phyloP scores from a whole-genome alignment of 2,888 invertebrate species.

The Eutolmus rufibarbis region DNA sequence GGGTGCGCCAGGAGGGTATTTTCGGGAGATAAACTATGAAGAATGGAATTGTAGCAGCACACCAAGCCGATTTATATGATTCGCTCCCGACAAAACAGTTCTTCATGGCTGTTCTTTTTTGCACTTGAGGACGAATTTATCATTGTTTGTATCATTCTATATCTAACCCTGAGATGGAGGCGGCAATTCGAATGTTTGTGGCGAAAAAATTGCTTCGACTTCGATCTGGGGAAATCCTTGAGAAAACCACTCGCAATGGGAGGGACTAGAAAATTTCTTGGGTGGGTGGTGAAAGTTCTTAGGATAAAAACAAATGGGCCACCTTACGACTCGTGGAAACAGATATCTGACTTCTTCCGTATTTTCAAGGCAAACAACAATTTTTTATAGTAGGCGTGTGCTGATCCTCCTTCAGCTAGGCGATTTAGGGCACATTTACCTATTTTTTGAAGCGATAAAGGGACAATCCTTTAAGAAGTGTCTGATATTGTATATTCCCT shows the following conservation, averaged over 20 bases:
- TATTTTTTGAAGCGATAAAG: background rate
- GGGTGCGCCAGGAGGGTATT: background rate
- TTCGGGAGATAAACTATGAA: constrained; percentile 36
- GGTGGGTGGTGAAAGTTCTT: background rate
- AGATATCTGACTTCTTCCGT: background rate
- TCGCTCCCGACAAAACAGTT: constrained; percentile 19
- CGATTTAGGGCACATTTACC: background rate
- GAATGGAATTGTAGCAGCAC: constrained; percentile 10
- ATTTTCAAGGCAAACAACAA: background rate
- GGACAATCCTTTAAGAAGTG: background rate
- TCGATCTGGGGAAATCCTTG: background rate
- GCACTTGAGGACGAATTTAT: constrained; percentile 23
- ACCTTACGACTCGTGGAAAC: background rate
- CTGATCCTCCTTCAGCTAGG: background rate
- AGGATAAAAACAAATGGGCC: background rate
- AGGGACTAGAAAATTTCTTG: background rate
- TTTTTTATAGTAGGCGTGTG: background rate
- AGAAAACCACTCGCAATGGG: background rate
- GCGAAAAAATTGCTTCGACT: background rate
- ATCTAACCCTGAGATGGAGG: background rate
- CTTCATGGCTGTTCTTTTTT: constrained; percentile 17
- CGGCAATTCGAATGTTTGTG: background rate
- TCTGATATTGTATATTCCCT: background rate
- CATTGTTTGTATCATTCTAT: constrained; percentile 28
- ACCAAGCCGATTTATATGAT: constrained; percentile 20